Evolutionary conservation across 2,888 invertebrate species (phyloP).

Genomic region (Dexiosoma caninum): DNA sequence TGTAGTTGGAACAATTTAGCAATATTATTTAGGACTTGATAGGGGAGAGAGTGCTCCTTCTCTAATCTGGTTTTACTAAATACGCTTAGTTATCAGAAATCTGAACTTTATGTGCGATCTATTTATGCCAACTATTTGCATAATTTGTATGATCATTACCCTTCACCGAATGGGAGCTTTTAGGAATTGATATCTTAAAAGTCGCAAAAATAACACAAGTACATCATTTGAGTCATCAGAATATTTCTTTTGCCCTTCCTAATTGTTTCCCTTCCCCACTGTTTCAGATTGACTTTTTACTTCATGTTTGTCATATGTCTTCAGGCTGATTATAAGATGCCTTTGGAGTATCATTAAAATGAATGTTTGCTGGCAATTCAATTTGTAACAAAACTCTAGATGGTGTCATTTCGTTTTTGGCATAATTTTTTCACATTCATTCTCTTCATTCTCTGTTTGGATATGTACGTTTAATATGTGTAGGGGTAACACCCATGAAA

Average conservation of each 20-base stretch:
- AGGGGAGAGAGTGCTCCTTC: too few species aligned
- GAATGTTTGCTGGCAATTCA: constrained; percentile 56
- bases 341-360: constrained; percentile 56
- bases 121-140: too few species aligned
- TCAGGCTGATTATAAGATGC: constrained; percentile 23
- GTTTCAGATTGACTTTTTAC: not conserved
- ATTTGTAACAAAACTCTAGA: constrained; percentile 56
- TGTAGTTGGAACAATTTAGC: too few species aligned
- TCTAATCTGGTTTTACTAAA: too few species aligned
- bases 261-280: not conserved
- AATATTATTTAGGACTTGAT: too few species aligned
- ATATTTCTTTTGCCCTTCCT: too few species aligned
- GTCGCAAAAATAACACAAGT: not conserved
- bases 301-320: constrained; percentile 5
- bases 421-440: not conserved
- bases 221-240: not conserved
- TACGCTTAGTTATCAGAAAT: too few species aligned
- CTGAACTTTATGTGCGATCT: too few species aligned
- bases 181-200: not conserved
- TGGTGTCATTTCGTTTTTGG: constrained; percentile 36
- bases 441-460: not conserved
- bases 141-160: too few species aligned
- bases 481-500: constrained; percentile 59
- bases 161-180: not conserved
- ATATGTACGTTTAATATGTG: constrained; percentile 41